Evolutionary conservation across 2,797 vertebrate genomes (phyloP).

Genomic region (Hypotaenidia okinawae): DNA sequence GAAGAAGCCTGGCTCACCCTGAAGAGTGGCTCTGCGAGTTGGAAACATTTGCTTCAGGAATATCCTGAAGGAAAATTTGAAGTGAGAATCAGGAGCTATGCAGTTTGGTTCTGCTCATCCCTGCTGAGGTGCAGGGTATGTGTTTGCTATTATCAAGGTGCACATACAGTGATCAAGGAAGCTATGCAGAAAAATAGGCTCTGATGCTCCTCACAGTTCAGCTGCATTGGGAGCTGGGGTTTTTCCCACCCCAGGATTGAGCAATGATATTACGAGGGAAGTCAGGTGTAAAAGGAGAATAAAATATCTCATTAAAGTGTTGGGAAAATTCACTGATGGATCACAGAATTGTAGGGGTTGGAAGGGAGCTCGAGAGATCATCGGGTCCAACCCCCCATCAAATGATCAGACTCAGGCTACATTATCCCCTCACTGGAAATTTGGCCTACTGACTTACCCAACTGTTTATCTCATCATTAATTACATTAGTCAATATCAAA

Average conservation of each 20-base stretch:
- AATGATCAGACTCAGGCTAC: background rate
- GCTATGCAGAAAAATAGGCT: background rate
- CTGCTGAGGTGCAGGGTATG: rapidly evolving
- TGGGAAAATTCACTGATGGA: background rate
- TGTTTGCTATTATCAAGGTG: background rate
- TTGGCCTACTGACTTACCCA: background rate
- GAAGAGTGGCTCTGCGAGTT: background rate
- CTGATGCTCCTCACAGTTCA: background rate
- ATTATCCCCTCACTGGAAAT: background rate
- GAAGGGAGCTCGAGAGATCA: too few relatives aligned
- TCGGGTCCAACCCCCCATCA: too few relatives aligned
- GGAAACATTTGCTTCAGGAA: background rate
- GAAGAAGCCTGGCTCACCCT: background rate
- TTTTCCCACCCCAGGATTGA: background rate
- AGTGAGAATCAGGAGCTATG: background rate
- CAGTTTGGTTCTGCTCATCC: background rate
- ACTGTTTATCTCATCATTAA: background rate
- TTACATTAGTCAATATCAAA: background rate
- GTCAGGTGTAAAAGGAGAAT: background rate
- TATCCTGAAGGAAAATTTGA: background rate
- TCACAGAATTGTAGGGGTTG: too few relatives aligned
- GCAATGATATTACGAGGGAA: background rate
- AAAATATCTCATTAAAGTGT: background rate
- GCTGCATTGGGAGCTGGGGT: background rate
- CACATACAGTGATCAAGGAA: background rate